A percentile compares a stretch with the other conserved stretches of the same genome.
Conservation (phyloP, 2,888 invertebrate genomes). For the Notodonta dromedarius region DNA sequence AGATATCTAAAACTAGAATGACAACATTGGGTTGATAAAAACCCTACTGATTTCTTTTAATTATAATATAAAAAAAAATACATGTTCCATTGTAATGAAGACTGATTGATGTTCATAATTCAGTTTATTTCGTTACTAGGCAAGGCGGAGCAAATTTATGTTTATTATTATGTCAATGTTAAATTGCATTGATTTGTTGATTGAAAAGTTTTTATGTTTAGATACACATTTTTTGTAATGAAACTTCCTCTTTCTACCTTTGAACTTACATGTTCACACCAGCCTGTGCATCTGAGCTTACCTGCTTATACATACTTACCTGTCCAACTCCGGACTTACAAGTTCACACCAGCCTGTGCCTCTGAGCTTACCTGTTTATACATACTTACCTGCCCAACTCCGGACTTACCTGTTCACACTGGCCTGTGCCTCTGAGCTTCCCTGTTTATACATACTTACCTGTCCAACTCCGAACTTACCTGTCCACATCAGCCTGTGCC, state of each 20-base stretch:
- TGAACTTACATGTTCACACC: conserved; percentile 9
- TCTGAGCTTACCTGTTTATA: conserved; percentile 7
- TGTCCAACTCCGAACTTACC: conserved; percentile 1
- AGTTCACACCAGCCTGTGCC: too few species aligned
- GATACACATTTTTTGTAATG: conserved; percentile 17
- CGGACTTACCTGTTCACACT: background rate
- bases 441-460: conserved; percentile 10
- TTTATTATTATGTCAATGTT: conserved; percentile 21
- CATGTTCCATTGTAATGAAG: conserved; percentile 1
- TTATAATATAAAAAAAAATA: conserved; percentile 13
- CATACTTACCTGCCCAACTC: conserved; percentile 6
- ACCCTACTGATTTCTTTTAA: conserved; percentile 13
- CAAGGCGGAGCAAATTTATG: conserved; percentile 10
- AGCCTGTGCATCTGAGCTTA: conserved; percentile 2
- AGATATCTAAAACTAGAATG: conserved; percentile 13
- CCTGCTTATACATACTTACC: conserved; percentile 3
- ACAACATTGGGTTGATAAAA: conserved; percentile 14
- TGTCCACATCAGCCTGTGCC: conserved; percentile 2
- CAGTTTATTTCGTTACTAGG: conserved; percentile 12
- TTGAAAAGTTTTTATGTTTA: conserved; percentile 21
- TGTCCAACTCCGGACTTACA: conserved; percentile 13
- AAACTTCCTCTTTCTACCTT: conserved; percentile 12
- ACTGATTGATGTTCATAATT: conserved; percentile 11
- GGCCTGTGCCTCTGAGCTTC: conserved; percentile 4
- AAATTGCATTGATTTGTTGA: conserved; percentile 21